Evolutionary conservation across 2,797 vertebrate species (phyloP).

Genomic region (Perdix hodgsoniae): DNA sequence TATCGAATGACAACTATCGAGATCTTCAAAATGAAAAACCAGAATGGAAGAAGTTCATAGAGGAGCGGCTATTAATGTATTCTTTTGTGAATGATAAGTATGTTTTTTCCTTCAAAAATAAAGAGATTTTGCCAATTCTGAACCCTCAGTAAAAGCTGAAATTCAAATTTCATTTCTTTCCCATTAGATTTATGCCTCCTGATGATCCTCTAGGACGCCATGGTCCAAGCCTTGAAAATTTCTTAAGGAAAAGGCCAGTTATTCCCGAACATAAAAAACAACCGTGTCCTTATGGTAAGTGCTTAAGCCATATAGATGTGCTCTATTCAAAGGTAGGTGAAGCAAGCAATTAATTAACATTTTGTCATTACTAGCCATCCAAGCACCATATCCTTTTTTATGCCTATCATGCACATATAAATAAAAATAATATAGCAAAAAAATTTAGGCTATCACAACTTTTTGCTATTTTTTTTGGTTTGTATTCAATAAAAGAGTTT

Average conservation of each 20-base stretch:
- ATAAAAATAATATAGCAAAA: background rate
- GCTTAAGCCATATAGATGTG: background rate
- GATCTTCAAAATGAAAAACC: constrained; percentile 98
- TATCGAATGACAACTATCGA: constrained; percentile 98
- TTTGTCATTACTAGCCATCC: background rate
- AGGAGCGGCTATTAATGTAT: constrained; percentile 98
- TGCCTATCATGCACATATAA: background rate
- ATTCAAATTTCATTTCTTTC: background rate
- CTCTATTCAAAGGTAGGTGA: background rate
- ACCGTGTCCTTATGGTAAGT: constrained; percentile 98
- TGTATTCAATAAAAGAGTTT: background rate
- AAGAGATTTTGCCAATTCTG: background rate
- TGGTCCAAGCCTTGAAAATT: constrained; percentile 98
- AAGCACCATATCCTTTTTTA: background rate
- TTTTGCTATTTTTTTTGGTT: background rate
- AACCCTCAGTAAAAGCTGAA: background rate
- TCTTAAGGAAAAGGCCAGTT: constrained; percentile 94
- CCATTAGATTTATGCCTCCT: constrained; percentile 95
- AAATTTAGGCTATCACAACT: background rate
- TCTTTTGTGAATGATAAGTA: constrained; percentile 99
- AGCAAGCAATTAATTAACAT: background rate
- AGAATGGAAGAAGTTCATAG: constrained; percentile 99
- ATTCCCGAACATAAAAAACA: constrained; percentile 99
- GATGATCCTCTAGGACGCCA: constrained; percentile 98
- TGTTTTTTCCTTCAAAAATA: constrained; percentile 63